Base-by-base conservation (phyloP, 2,113 vertebrate genomes). In the Malurus melanocephalus region DNA sequence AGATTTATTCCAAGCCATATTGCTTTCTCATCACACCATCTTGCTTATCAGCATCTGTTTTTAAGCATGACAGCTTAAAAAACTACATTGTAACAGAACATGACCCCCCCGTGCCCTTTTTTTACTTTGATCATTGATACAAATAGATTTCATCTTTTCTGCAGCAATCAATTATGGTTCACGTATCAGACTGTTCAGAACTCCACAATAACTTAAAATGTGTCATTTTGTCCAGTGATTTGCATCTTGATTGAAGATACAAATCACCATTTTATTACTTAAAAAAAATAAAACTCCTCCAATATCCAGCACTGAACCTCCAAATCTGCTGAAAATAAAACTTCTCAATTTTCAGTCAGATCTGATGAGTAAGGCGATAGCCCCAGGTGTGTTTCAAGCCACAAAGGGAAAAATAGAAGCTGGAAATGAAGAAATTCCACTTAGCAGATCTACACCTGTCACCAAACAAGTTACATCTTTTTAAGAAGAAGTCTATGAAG, bases 51-150 rank as follows among this genome's bases (percentile, higher is more conserved):
- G 12, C 38, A 82, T 20, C 24, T 76, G 26, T 26, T 45, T 66
- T 43, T 43, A 59, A 32, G 45, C 11, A 32, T 27, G 21, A 87
- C 20, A 35, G 14, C 18, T 53, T 61, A 27, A 51, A 33, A 84
- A 76, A 42, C 5, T 2, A 5, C 6, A 35, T 19, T 56, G 23
- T 7, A 16, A 71, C 11, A 87, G 48, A 57, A 86, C 17, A 11
- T 30, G 32, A 68, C 3, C 1, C 4, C 1, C 4, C 2, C 16
- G 9, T 20, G 6, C 6, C 7, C 2, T 4, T 8, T 49, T 76
- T 73, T 67, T 7, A 30, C 38, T 65, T 65, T 60, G 15, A 66
- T 76, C 18, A 73, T 2, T 52, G 30, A 87, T 38, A 43, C 14
- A 5, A 13, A 38, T 2, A 49, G 21, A 61, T 65, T 80, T 85